phyloP scores from a whole-genome alignment of 2,113 vertebrate species.

The Rhabdornis inornatus region DNA sequence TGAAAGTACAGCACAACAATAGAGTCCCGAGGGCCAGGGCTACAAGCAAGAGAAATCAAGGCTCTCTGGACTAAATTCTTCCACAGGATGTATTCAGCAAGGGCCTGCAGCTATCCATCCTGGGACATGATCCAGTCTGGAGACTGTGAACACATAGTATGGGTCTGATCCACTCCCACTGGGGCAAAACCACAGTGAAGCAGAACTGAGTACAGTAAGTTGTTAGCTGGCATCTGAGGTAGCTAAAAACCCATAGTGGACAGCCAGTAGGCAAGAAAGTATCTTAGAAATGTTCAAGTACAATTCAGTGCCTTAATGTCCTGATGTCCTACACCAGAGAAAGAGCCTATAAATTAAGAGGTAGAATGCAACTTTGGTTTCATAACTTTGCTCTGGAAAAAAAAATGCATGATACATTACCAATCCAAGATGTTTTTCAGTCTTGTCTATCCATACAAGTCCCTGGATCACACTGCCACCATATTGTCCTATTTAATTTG shows the following conservation, averaged over 20 bases:
- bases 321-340: neutral
- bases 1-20: neutral
- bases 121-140: neutral
- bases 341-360: neutral
- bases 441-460: neutral
- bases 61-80: neutral
- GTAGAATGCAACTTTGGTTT: neutral
- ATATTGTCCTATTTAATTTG: neutral
- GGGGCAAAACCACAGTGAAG: neutral
- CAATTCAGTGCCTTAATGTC: neutral
- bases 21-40: neutral
- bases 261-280: neutral
- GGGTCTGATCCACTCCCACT: neutral
- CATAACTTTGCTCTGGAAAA: neutral
- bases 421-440: neutral
- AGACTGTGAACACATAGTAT: neutral
- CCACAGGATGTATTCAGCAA: neutral
- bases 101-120: neutral
- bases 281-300: neutral
- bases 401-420: neutral
- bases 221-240: neutral
- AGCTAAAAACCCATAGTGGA: neutral
- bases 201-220: neutral
- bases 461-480: neutral
- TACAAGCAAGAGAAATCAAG: conserved; percentile 1